Base-by-base conservation (phyloP, 2,113 vertebrate genomes). In the Ursus arctos region DNA sequence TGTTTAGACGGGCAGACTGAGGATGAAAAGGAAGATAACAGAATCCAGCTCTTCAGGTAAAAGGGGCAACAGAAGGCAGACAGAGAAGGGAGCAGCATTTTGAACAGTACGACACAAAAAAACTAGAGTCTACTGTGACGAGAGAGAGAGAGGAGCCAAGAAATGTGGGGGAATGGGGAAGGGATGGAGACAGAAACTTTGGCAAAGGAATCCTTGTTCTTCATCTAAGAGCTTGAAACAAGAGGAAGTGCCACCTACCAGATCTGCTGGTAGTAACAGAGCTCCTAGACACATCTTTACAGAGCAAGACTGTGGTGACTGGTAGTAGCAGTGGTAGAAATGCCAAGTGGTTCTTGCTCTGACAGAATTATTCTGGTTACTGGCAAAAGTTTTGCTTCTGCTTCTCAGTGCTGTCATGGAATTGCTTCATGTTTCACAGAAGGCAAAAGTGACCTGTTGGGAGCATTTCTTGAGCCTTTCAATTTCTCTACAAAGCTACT, bases 401-500 rank as follows among this genome's bases (percentile, higher is more conserved):
- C 28, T 59, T 36, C 1, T 8, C n/a, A 83, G 22, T 7, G 43
- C 24, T 0, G 0, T 40, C 16, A 18, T 28, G 7, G 7, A 51
- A 31, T 28, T 43, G n/a, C 24, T 14, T 18, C 3, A 8, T 31
- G 33, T 26, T 26, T 77, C 40, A 51, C 61, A 36, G 36, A 28
- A 36, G 6, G 49, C 22, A 63, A n/a, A 94, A n/a, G 22, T 26
- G n/a, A 51, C 51, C 28, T 65, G 31, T 12, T 51, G 40, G 47
- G 28, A 33, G 24, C 13, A 71, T 88, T 67, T 87, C 43, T 61
- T 31, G 33, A 36, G 31, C 1, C 63, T 61, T 69, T 36, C 67
- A 71, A 77, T 31, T 72, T 36, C 55, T 57, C 8, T 4, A 47
- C 4, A 18, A 22, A 93, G 15, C n/a, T 59, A 36, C 33, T 84